Evolutionary conservation across 1,140 invertebrate genomes (phyloP).

Genomic region (Myzus persicae): DNA sequence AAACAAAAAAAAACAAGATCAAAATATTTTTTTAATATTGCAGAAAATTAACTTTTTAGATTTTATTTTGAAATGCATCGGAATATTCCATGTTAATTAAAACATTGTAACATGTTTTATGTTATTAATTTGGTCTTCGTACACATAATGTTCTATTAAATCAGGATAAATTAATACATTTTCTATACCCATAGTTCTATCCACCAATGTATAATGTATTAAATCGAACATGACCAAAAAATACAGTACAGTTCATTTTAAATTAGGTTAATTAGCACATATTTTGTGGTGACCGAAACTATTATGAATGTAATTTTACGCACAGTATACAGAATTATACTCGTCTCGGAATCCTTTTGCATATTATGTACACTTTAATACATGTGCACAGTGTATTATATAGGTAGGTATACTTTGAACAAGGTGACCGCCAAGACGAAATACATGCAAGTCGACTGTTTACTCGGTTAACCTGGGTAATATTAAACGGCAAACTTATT

Average conservation of each 20-base stretch:
- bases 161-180: not conserved
- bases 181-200: no score
- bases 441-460: not conserved
- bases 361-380: not conserved
- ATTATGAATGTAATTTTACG: not conserved
- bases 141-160: not conserved
- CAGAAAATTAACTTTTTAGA: not conserved
- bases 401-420: not conserved
- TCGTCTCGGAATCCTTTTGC: not conserved
- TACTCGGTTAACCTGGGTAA: not conserved
- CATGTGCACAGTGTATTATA: not conserved
- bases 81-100: not conserved
- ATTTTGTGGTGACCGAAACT: not conserved
- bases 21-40: not conserved
- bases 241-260: not conserved
- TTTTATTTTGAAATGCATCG: not conserved
- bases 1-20: not conserved
- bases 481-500: not conserved
- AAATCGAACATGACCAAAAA: not conserved
- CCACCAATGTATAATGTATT: no score
- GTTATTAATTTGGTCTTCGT: not conserved
- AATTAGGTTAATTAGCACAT: not conserved
- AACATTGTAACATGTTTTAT: not conserved
- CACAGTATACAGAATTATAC: not conserved
- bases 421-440: not conserved